Percentiles rank a stretch among this genome's conserved stretches.
These are phyloP conservation scores for Stenurella melanura DNA, from an alignment of 2,888 invertebrate species.

Conservation along the genomic window DNA sequence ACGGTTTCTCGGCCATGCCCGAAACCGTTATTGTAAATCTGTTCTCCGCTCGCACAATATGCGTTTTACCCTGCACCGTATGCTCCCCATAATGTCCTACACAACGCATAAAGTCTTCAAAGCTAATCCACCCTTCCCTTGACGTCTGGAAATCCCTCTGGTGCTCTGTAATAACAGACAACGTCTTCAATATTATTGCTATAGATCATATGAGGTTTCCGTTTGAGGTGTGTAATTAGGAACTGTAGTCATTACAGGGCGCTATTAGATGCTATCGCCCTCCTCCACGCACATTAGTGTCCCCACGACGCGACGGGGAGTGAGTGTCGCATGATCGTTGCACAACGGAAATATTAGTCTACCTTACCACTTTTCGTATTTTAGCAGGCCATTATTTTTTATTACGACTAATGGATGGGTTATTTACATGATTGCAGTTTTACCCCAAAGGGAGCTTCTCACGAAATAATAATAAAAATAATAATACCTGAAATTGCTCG, in stretches of 20 bases:
- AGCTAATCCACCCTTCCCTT: slow-evolving; percentile 27
- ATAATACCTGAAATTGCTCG: not conserved
- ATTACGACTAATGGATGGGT: slow-evolving; percentile 40
- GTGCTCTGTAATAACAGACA: slow-evolving; percentile 46
- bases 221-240: slow-evolving; percentile 54
- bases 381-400: slow-evolving; percentile 41
- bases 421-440: slow-evolving; percentile 30
- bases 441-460: not conserved
- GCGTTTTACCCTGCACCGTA: slow-evolving; percentile 21
- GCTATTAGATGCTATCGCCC: slow-evolving; percentile 52
- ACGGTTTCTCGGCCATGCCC: not conserved
- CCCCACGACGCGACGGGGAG: slow-evolving; percentile 4
- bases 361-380: slow-evolving; percentile 26
- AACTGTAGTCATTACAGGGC: slow-evolving; percentile 45
- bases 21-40: not conserved
- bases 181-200: slow-evolving; percentile 46
- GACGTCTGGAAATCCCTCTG: slow-evolving; percentile 19
- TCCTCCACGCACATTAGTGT: slow-evolving; percentile 45
- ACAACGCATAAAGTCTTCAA: slow-evolving; percentile 26
- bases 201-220: slow-evolving; percentile 54
- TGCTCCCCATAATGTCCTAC: slow-evolving; percentile 19
- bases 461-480: not conserved
- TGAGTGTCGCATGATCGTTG: slow-evolving; percentile 23
- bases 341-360: slow-evolving; percentile 35
- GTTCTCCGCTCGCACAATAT: slow-evolving; percentile 13